Conservation (phyloP, 2,888 invertebrate species). For the Choristoneura rosaceana region DNA sequence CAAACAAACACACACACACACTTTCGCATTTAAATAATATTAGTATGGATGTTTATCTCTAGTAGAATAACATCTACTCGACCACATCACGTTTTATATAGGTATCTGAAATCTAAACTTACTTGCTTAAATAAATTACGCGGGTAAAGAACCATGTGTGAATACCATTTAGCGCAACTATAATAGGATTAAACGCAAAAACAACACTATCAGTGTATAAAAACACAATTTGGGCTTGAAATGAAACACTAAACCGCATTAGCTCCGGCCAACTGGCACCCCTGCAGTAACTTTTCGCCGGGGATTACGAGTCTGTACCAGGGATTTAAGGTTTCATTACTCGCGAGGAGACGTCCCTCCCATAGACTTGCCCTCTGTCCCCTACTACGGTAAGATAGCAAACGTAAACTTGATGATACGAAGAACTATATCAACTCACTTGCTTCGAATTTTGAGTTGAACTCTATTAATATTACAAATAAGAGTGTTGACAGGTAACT, state of each 20-base stretch:
- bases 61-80: no score
- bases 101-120: no score
- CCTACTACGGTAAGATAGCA: slow-evolving; percentile 46
- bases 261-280: slow-evolving; percentile 81
- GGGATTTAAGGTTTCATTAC: slow-evolving; percentile 86
- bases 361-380: slow-evolving; percentile 44
- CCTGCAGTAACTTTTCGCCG: slow-evolving; percentile 76
- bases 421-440: no score
- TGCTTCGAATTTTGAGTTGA: no score
- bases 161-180: slow-evolving; percentile 45
- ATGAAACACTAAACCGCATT: slow-evolving; percentile 84
- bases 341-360: slow-evolving; percentile 60
- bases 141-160: slow-evolving; percentile 3
- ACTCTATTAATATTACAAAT: no score
- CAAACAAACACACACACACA: no score
- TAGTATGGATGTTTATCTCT: no score
- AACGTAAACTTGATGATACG: neutral
- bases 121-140: neutral
- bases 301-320: slow-evolving; percentile 84
- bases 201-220: slow-evolving; percentile 69
- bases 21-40: no score
- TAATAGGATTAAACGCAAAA: slow-evolving; percentile 68
- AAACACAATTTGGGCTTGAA: slow-evolving; percentile 80
- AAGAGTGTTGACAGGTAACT: no score
- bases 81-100: no score